These are phyloP conservation scores for Sclerurus mexicanus DNA, from an alignment of 2,113 vertebrate genomes.

Conservation along the genomic window DNA sequence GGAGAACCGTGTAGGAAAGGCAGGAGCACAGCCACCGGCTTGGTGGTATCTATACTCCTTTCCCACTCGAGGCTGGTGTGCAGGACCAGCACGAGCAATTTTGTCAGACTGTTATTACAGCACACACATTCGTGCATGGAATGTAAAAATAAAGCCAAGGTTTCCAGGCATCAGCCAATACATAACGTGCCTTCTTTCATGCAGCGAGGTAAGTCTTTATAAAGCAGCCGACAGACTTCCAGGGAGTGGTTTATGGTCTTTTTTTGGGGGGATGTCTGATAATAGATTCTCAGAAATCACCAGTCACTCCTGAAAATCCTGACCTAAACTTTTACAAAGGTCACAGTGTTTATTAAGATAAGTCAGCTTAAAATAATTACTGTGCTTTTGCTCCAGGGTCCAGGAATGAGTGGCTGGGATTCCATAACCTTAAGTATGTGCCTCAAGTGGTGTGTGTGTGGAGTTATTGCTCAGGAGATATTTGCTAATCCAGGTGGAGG, in stretches of 20 bases:
- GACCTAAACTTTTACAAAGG: not conserved
- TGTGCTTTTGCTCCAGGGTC: conserved; percentile 16
- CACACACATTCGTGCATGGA: not conserved
- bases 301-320: not conserved
- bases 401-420: conserved; percentile 12
- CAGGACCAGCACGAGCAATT: not conserved
- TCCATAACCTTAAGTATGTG: not conserved
- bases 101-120: not conserved
- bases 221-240: not conserved
- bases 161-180: not conserved
- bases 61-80: not conserved
- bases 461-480: not conserved
- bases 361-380: conserved; percentile 44
- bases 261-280: not conserved
- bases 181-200: not conserved
- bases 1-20: not conserved
- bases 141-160: not conserved
- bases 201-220: not conserved
- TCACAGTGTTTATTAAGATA: conserved; percentile 8
- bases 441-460: not conserved
- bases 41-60: not conserved
- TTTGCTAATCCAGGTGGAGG: not conserved
- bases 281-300: not conserved
- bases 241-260: not conserved
- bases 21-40: not conserved